phyloP scores from a whole-genome alignment of 2,888 invertebrate genomes.

The Heteropelma amictum region DNA sequence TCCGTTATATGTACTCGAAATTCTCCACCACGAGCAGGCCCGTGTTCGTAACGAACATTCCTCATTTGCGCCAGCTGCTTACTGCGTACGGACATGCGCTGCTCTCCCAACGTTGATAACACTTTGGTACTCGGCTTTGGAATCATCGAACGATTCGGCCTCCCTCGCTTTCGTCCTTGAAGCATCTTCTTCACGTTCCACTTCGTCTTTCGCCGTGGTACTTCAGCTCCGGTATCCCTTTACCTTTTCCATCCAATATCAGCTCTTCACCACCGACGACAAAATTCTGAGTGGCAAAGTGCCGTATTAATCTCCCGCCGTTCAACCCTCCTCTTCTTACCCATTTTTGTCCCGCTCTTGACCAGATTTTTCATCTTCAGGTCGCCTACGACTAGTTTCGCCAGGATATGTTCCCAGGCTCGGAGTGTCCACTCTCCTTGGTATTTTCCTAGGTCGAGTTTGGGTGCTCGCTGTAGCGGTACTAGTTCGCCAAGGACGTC shows the following conservation, averaged over 20 bases:
- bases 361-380: too few relatives aligned
- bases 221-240: conserved; percentile 35
- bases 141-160: too few relatives aligned
- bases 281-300: conserved; percentile 42
- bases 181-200: neutral
- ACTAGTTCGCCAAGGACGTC: conserved; percentile 26
- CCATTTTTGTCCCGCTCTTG: conserved; percentile 16
- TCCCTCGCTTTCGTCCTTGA: neutral
- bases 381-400: too few relatives aligned
- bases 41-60: neutral
- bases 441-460: too few relatives aligned
- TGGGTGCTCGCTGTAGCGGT: too few relatives aligned
- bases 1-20: conserved; percentile 59
- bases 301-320: conserved; percentile 62
- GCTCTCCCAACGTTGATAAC: too few relatives aligned
- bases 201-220: conserved; percentile 34
- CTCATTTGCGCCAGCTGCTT: conserved; percentile 30
- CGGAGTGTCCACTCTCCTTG: too few relatives aligned
- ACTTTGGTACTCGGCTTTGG: too few relatives aligned
- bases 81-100: neutral
- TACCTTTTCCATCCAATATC: conserved; percentile 44
- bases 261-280: conserved; percentile 26
- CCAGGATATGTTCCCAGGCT: conserved; percentile 36
- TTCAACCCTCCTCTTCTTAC: neutral
- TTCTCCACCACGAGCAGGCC: neutral